phyloP scores from a whole-genome alignment of 1,140 invertebrate genomes.

The Calycopis cecrops region DNA sequence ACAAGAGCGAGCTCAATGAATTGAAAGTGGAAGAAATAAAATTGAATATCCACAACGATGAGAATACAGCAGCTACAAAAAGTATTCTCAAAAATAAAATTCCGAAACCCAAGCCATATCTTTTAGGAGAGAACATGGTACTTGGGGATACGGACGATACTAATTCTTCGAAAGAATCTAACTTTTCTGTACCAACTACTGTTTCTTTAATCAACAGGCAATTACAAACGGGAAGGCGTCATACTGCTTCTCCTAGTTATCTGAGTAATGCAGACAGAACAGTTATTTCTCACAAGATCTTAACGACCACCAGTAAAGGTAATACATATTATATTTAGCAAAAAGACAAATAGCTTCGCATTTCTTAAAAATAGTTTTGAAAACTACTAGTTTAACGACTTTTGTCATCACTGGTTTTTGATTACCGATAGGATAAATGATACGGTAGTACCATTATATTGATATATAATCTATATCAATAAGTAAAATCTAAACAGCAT shows the following conservation, averaged over 20 bases:
- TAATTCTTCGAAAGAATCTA: slow-evolving; percentile 22
- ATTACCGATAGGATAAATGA: too few species aligned
- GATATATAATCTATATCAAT: too few species aligned
- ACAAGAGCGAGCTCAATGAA: slow-evolving; percentile 38
- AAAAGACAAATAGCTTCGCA: too few species aligned
- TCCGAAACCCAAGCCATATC: slow-evolving; percentile 81
- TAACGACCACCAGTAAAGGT: slow-evolving; percentile 51
- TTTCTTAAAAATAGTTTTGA: too few species aligned
- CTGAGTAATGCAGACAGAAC: slow-evolving; percentile 28
- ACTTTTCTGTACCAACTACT: slow-evolving; percentile 31
- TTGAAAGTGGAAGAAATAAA: slow-evolving; percentile 22
- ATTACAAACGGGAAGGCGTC: slow-evolving; percentile 39
- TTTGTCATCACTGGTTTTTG: too few species aligned
- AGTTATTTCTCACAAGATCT: slow-evolving; percentile 26
- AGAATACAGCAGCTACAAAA: slow-evolving; percentile 77
- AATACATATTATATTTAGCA: slow-evolving; percentile 4
- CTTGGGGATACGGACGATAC: slow-evolving; percentile 43
- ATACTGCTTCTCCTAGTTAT: slow-evolving; percentile 34
- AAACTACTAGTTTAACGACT: too few species aligned
- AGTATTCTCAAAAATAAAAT: slow-evolving; percentile 84
- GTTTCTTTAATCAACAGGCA: slow-evolving; percentile 60
- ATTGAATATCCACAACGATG: slow-evolving; percentile 46
- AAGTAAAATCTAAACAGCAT: too few species aligned
- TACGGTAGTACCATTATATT: too few species aligned
- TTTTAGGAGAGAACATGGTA: slow-evolving; percentile 78